phyloP scores from a whole-genome alignment of 2,113 vertebrate species.

The Ochotona curzoniae region DNA sequence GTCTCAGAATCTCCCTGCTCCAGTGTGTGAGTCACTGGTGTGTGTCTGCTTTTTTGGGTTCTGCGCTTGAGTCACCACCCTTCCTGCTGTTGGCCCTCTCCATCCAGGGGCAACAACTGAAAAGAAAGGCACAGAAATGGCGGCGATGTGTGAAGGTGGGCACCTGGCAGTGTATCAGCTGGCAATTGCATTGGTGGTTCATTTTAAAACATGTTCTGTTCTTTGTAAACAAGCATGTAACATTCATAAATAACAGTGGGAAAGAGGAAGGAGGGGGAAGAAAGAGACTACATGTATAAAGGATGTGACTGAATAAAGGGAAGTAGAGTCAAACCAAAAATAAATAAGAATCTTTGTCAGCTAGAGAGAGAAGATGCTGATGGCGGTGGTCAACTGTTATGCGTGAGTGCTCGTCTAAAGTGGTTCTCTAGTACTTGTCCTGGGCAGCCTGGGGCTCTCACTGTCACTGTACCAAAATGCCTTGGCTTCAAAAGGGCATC shows the following conservation, averaged over 20 bases:
- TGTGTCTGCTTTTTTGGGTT: conserved; percentile 67
- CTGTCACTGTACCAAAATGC: not conserved
- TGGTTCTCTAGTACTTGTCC: not conserved
- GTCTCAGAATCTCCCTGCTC: conserved; percentile 53
- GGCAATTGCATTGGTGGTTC: not conserved
- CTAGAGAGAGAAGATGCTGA: not conserved
- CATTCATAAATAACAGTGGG: conserved; percentile 53
- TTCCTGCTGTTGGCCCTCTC: conserved; percentile 62
- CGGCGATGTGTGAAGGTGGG: not conserved
- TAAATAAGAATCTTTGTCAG: conserved; percentile 55
- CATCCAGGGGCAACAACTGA: not conserved
- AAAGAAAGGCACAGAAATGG: not conserved
- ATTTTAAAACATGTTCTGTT: not conserved
- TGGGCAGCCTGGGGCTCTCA: not conserved
- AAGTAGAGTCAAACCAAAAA: conserved; percentile 73
- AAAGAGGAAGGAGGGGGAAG: conserved; percentile 58
- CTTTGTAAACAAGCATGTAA: conserved; percentile 1
- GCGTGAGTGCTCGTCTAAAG: not conserved
- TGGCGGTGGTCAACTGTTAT: fast-evolving
- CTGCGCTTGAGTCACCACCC: conserved; percentile 74
- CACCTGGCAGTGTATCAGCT: not conserved
- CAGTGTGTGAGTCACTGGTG: conserved; percentile 69
- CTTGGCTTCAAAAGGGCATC: not conserved
- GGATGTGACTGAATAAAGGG: conserved; percentile 64
- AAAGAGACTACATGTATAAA: conserved; percentile 16